Evolutionary conservation across 2,113 vertebrate genomes (phyloP).

Genomic region (Eulemur macaco): DNA sequence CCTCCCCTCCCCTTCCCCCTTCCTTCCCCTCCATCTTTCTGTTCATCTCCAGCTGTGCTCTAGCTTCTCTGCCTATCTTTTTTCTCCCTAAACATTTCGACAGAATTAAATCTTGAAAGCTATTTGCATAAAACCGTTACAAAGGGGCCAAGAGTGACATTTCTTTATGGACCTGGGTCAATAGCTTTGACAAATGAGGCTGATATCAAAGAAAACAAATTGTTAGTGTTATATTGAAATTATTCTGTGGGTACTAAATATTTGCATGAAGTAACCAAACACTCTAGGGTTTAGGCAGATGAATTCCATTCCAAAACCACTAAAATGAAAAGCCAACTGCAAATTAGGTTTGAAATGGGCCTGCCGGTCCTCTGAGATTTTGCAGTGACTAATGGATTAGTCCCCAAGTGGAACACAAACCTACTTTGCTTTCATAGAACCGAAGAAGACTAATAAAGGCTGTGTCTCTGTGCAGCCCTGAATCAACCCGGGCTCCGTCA

Average conservation of each 20-base stretch:
- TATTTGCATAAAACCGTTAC: slow-evolving; percentile 72
- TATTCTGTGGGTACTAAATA: slow-evolving; percentile 67
- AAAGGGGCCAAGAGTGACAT: slow-evolving; percentile 51
- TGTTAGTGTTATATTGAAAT: slow-evolving; percentile 72
- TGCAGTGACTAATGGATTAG: slow-evolving; percentile 70
- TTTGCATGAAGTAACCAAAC: slow-evolving; percentile 69
- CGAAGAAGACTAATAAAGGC: slow-evolving; percentile 53
- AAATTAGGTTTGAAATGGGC: slow-evolving; percentile 76
- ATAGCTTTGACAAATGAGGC: slow-evolving; percentile 76
- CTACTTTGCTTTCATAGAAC: slow-evolving; percentile 70
- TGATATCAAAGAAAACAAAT: slow-evolving; percentile 70
- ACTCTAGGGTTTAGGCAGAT: slow-evolving; percentile 66
- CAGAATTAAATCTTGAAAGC: slow-evolving; percentile 55
- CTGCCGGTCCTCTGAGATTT: slow-evolving; percentile 68
- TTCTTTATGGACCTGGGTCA: slow-evolving; percentile 62
- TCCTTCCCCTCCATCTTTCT: background rate
- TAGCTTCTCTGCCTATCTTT: background rate
- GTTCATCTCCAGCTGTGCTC: background rate
- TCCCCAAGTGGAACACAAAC: slow-evolving; percentile 62
- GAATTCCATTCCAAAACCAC: slow-evolving; percentile 73
- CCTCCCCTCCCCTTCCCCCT: background rate
- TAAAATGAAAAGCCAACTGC: slow-evolving; percentile 77
- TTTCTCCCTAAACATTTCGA: slow-evolving; percentile 33
- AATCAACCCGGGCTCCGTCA: background rate
- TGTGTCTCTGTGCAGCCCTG: background rate